A percentile compares a stretch with the other conserved stretches of the same genome.
Evolutionary conservation across 2,113 vertebrate genomes (phyloP).

Genomic region (Grallaria varia): DNA sequence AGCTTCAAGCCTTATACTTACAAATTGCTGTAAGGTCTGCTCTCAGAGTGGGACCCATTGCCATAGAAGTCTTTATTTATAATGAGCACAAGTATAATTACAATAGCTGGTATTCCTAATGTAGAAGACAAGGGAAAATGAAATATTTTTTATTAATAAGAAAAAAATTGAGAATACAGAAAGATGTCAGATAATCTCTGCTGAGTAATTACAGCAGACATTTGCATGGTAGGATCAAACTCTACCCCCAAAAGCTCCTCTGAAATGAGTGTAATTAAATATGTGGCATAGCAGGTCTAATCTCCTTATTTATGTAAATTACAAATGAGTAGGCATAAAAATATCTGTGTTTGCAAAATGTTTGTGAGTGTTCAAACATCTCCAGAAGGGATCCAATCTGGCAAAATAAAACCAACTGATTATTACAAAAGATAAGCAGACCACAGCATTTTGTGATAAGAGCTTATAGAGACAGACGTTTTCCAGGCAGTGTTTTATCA

Average conservation of each 20-base stretch:
- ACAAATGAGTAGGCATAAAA: slow-evolving; percentile 54
- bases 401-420: slow-evolving; percentile 44
- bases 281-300: neutral
- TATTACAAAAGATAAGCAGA: slow-evolving; percentile 57
- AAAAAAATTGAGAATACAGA: neutral
- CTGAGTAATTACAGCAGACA: neutral
- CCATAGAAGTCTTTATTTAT: slow-evolving; percentile 82
- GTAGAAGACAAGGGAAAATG: slow-evolving; percentile 6
- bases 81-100: slow-evolving; percentile 76
- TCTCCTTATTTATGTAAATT: slow-evolving; percentile 54
- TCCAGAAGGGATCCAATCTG: slow-evolving; percentile 70
- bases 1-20: slow-evolving; percentile 70
- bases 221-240: neutral
- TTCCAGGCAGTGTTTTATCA: neutral
- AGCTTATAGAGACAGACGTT: neutral
- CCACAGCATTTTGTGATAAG: neutral
- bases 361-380: slow-evolving; percentile 64
- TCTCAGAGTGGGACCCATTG: neutral
- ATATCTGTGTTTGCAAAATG: slow-evolving; percentile 71
- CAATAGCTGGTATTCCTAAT: slow-evolving; percentile 83
- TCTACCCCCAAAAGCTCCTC: neutral
- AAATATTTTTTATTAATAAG: neutral
- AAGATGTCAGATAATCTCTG: neutral
- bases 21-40: slow-evolving; percentile 67
- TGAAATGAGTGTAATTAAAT: neutral